Base-by-base conservation (phyloP, 2,113 vertebrate genomes). In the Dipodomys ordii region DNA sequence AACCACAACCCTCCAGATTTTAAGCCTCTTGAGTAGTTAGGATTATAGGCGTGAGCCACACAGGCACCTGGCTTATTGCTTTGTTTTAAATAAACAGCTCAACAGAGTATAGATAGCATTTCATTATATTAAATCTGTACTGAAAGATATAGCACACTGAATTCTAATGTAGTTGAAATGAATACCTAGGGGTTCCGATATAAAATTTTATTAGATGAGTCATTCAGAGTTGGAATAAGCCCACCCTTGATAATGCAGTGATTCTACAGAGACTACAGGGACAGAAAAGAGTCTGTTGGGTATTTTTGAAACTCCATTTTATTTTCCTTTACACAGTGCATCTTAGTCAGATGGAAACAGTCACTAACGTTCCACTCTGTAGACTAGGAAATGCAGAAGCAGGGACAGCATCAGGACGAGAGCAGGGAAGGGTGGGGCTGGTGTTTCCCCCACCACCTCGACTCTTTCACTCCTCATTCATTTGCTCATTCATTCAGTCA, bases 301-400 rank as follows among this genome's bases (percentile, higher is more conserved):
- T 68, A 27, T 27, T 89, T 90, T 64, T 69, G 64, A 87, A 91
- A 82, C 13, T 30, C 62, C 65, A n/a, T 57, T 86, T 73, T 88
- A 23, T 82, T 94, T 87, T 73, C 22, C 30, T 65, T 15, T 30
- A 49, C 39, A 77, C 2, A 22, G n/a, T 35, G 46, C 77, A 19
- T 7, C 25, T 44, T 39, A 15, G 88, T 57, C 67, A 81, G 46
- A 27, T 30, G 19, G 77, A 69, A 74, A 74, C 12, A 16, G 23
- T 62, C 35, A 49, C 32, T 88, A 68, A 62, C 8, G 46, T 62
- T 27, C 35, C 27, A 16, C 68, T 65, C 57, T 49, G 44, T n/a
- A 44, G 30, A 49, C 0, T 0, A 1, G 67, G 79, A 69, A 87
- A 74, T 23, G 6, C 46, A 44, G 53, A 74, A 78, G 77, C 35